Percentiles rank a stretch among this genome's conserved stretches.
Evolutionary conservation across 2,888 invertebrate species (phyloP).

Genomic region (Lacanobia oleracea): DNA sequence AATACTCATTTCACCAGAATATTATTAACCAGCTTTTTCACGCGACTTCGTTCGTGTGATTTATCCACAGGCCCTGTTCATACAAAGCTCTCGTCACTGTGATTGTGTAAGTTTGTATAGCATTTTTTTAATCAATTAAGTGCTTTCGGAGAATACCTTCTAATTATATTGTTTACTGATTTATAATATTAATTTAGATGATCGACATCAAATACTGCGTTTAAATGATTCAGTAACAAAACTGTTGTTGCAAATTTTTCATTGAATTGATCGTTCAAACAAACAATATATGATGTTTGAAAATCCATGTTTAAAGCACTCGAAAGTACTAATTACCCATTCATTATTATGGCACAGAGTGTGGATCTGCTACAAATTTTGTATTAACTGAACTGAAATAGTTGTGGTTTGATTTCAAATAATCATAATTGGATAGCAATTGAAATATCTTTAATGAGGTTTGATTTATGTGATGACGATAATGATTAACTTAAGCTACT

Average conservation of each 20-base stretch:
- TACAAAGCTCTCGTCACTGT: too few species aligned
- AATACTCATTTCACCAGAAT: too few species aligned
- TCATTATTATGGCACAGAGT: background rate
- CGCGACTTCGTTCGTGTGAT: too few species aligned
- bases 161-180: too few species aligned
- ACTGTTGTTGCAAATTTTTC: background rate
- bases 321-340: background rate
- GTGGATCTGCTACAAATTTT: slow-evolving; percentile 8
- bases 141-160: too few species aligned
- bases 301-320: background rate
- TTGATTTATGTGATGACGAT: background rate
- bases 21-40: too few species aligned
- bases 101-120: too few species aligned
- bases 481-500: background rate
- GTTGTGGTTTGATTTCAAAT: background rate
- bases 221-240: too few species aligned
- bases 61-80: too few species aligned
- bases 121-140: too few species aligned
- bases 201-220: too few species aligned
- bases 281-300: background rate
- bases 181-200: too few species aligned
- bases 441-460: background rate
- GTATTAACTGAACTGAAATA: background rate
- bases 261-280: background rate
- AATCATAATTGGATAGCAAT: background rate